Percentiles rank a stretch among this genome's conserved stretches.
These are phyloP conservation scores for Aplochiton taeniatus DNA, from an alignment of 2,797 vertebrate species.

Conservation along the genomic window DNA sequence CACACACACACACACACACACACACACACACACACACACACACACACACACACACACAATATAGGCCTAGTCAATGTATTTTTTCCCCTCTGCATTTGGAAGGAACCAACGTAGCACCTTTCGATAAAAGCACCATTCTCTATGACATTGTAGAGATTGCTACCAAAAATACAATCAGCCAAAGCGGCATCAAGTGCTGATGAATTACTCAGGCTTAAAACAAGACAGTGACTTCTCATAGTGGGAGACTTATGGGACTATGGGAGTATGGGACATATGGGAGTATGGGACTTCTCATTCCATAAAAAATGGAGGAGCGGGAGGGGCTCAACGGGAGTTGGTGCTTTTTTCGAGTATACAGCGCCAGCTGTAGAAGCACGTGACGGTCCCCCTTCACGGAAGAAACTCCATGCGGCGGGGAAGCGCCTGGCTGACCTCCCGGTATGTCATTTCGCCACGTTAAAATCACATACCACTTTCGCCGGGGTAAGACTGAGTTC, in stretches of 20 bases:
- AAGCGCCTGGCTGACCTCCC: neutral
- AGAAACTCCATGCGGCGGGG: neutral
- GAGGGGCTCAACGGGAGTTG: constrained; percentile 43
- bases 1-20: neutral
- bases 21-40: constrained; percentile 18
- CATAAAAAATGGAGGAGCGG: constrained; percentile 39
- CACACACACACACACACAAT: constrained; percentile 34
- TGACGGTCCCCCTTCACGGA: neutral
- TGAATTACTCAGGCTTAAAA: constrained; percentile 66
- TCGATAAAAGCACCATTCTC: constrained; percentile 61
- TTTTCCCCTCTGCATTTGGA: constrained; percentile 47
- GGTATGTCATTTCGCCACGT: constrained; percentile 1
- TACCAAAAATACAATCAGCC: constrained; percentile 72
- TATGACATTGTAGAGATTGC: constrained; percentile 68
- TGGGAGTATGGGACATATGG: too few relatives aligned
- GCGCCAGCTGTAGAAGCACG: constrained; percentile 19
- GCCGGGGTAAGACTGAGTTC: neutral
- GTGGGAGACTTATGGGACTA: too few relatives aligned
- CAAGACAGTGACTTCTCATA: constrained; percentile 71
- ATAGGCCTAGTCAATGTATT: constrained; percentile 1
- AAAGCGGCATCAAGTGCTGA: constrained; percentile 65
- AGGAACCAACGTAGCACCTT: constrained; percentile 43
- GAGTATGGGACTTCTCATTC: too few relatives aligned
- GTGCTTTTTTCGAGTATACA: constrained; percentile 31
- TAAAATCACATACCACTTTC: constrained; percentile 30